Percentiles rank a stretch among this genome's conserved stretches.
Conservation (phyloP, 2,797 vertebrate genomes). For the Tenualosa thibaudeaui region DNA sequence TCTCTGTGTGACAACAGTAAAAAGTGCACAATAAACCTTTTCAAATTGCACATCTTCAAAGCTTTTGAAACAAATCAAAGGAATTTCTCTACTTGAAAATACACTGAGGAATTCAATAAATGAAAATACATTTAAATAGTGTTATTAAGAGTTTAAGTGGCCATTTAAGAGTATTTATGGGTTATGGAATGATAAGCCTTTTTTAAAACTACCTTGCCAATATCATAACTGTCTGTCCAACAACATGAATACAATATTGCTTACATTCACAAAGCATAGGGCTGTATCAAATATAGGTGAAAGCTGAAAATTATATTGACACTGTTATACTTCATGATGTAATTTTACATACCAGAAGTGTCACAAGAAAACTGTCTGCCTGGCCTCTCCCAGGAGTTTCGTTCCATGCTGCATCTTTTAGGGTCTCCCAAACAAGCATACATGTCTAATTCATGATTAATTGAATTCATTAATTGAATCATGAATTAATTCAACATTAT, state of each 20-base stretch:
- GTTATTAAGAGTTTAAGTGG: neutral
- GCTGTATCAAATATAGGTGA: neutral
- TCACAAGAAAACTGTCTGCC: too few species aligned
- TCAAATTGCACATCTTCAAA: constrained; percentile 17
- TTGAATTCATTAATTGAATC: neutral
- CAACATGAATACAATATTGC: neutral
- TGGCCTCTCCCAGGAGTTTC: too few species aligned
- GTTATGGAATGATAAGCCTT: neutral
- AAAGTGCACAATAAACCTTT: constrained; percentile 53
- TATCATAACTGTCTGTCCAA: neutral
- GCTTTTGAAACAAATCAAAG: neutral
- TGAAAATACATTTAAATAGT: neutral
- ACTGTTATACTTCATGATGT: neutral
- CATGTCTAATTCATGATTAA: neutral
- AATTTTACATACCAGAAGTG: neutral
- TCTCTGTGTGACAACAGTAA: constrained; percentile 39
- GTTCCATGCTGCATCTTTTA: neutral
- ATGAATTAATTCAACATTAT: neutral
- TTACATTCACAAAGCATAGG: neutral
- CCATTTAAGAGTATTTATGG: too few species aligned
- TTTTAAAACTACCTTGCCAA: neutral
- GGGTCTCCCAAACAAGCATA: neutral
- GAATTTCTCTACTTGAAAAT: neutral
- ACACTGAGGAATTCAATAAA: neutral
- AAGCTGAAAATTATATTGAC: neutral